Conservation (phyloP, 2,888 invertebrate genomes). For the Drosophila imparisetae region DNA sequence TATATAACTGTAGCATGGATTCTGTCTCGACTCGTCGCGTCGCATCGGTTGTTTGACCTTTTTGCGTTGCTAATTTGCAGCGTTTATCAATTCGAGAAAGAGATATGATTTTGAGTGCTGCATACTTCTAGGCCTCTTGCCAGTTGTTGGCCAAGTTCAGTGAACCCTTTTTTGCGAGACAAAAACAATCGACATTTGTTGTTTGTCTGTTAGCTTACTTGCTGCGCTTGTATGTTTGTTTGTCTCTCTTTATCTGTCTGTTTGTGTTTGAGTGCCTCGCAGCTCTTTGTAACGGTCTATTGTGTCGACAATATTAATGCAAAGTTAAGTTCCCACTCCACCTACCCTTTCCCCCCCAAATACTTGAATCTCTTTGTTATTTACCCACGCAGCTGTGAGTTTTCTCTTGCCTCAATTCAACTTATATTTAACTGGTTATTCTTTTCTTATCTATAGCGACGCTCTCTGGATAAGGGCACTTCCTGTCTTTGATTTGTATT, state of each 20-base stretch:
- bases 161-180: constrained; percentile 54
- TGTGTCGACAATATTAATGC: constrained; percentile 49
- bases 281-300: constrained; percentile 47
- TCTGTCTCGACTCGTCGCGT: constrained; percentile 26
- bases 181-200: constrained; percentile 53
- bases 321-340: constrained; percentile 41
- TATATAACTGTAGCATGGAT: constrained; percentile 1
- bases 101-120: constrained; percentile 10
- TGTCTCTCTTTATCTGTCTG: constrained; percentile 21
- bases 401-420: background rate
- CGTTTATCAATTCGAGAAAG: constrained; percentile 59
- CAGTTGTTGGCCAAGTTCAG: constrained; percentile 42
- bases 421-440: background rate
- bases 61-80: constrained; percentile 59
- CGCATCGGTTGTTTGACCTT: constrained; percentile 67
- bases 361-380: constrained; percentile 12
- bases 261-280: constrained; percentile 29
- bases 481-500: background rate
- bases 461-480: background rate
- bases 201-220: constrained; percentile 38
- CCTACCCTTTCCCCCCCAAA: background rate
- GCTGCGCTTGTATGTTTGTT: constrained; percentile 26
- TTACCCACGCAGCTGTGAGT: constrained; percentile 1
- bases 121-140: constrained; percentile 47
- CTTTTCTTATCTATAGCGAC: background rate